phyloP scores from a whole-genome alignment of 1,140 invertebrate genomes.

The Aphaenogaster floridana region DNA sequence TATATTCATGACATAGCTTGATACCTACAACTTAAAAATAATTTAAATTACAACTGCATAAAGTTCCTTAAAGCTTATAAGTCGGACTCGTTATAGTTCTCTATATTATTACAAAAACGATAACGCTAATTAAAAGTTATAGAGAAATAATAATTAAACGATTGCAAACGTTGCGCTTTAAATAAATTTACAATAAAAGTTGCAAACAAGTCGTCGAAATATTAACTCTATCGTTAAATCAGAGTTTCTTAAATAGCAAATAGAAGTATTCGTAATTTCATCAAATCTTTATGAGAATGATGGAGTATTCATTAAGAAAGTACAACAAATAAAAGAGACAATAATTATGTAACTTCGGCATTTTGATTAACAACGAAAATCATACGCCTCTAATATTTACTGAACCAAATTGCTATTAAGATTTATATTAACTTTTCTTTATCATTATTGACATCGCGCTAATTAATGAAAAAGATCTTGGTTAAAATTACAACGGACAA shows the following conservation, averaged over 20 bases:
- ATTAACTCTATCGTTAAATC: not conserved
- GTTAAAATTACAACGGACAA: conserved; percentile 14
- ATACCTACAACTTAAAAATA: not conserved
- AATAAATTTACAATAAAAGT: conserved; percentile 9
- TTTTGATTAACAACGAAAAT: not conserved
- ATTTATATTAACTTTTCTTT: conserved; percentile 1
- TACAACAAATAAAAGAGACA: not conserved
- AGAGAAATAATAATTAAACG: conserved; percentile 5
- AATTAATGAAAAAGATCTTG: not conserved
- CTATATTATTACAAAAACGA: not conserved
- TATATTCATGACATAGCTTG: not conserved
- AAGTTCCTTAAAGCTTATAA: conserved; percentile 14
- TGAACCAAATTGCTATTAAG: not conserved
- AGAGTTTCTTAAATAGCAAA: not conserved
- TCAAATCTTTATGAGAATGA: not conserved
- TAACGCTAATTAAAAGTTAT: conserved; percentile 18
- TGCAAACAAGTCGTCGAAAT: not conserved
- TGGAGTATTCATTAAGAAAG: not conserved
- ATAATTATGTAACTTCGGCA: not conserved
- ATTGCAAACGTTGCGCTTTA: not conserved
- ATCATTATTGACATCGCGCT: not conserved
- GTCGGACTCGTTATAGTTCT: not conserved
- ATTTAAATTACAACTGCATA: not conserved
- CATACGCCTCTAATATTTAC: not conserved
- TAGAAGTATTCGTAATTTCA: not conserved